Evolutionary conservation across 2,113 vertebrate genomes (phyloP).

Genomic region (Gopherus evgoodei): DNA sequence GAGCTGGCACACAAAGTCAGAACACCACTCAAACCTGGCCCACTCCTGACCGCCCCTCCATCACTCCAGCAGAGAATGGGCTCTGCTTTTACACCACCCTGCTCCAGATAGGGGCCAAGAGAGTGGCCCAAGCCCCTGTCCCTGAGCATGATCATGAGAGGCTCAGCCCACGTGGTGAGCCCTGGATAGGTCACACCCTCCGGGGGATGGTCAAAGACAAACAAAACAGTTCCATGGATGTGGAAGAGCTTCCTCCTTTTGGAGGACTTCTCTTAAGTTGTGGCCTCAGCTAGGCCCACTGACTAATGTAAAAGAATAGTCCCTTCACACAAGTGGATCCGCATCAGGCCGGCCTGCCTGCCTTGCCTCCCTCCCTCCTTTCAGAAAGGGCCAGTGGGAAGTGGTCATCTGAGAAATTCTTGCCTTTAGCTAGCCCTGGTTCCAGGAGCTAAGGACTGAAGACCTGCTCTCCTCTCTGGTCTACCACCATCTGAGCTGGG

Average conservation of each 20-base stretch:
- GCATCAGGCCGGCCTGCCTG: too few relatives aligned
- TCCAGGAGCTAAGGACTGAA: not conserved
- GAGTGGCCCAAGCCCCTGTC: not conserved
- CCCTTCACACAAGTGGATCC: not conserved
- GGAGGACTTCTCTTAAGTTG: not conserved
- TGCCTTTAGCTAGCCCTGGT: too few relatives aligned
- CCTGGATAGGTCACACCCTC: too few relatives aligned
- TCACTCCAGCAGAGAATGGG: not conserved
- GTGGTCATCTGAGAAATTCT: not conserved
- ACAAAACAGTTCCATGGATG: not conserved
- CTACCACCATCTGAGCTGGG: not conserved
- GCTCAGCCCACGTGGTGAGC: too few relatives aligned
- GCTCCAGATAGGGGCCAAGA: too few relatives aligned
- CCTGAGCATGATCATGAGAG: too few relatives aligned
- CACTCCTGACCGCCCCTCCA: not conserved
- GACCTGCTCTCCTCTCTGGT: not conserved
- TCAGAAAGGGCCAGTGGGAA: not conserved
- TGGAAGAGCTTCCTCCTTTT: not conserved
- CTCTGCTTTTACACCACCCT: too few relatives aligned
- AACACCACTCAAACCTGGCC: not conserved
- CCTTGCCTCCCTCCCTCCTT: too few relatives aligned
- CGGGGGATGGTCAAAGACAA: not conserved
- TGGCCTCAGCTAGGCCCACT: not conserved
- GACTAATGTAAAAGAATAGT: not conserved
- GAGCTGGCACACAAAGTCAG: too few relatives aligned